Conservation (phyloP, 2,888 invertebrate genomes). For the Amphiduros pacificus region DNA sequence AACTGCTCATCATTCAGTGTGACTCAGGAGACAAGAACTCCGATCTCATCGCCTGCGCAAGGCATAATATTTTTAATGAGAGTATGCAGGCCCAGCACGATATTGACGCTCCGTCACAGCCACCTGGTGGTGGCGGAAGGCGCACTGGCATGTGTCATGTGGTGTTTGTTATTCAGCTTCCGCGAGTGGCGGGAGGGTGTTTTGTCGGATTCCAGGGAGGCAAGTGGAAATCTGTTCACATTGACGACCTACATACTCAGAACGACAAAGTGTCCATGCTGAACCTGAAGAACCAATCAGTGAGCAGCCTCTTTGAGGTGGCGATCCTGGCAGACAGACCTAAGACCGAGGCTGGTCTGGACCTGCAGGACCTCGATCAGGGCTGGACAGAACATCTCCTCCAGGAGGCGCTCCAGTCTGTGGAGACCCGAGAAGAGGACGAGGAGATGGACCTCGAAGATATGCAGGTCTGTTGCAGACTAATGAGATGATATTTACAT, state of each 20-base stretch:
- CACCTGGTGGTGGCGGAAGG: no score
- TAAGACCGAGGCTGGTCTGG: no score
- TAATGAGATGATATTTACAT: no score
- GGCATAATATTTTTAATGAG: conserved; percentile 46
- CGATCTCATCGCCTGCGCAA: conserved; percentile 47
- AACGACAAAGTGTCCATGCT: conserved; percentile 16
- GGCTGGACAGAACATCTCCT: no score
- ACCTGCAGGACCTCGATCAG: no score
- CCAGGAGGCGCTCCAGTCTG: no score
- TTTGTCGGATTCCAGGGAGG: conserved; percentile 52
- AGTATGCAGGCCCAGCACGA: conserved; percentile 24
- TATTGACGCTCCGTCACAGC: not conserved
- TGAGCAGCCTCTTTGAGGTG: conserved; percentile 21
- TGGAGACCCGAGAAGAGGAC: no score
- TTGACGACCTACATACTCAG: conserved; percentile 41
- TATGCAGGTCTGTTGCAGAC: no score
- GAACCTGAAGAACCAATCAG: conserved; percentile 16
- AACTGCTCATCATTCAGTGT: conserved; percentile 48
- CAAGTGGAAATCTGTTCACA: conserved; percentile 49
- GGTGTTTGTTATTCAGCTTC: conserved; percentile 46
- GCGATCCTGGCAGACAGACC: not conserved
- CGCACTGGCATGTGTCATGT: conserved; percentile 32
- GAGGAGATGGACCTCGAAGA: no score
- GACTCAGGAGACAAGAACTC: conserved; percentile 47
- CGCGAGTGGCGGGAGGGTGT: conserved; percentile 41